These are phyloP conservation scores for Poliocrania exsul DNA, from an alignment of 2,797 vertebrate genomes.

Conservation along the genomic window DNA sequence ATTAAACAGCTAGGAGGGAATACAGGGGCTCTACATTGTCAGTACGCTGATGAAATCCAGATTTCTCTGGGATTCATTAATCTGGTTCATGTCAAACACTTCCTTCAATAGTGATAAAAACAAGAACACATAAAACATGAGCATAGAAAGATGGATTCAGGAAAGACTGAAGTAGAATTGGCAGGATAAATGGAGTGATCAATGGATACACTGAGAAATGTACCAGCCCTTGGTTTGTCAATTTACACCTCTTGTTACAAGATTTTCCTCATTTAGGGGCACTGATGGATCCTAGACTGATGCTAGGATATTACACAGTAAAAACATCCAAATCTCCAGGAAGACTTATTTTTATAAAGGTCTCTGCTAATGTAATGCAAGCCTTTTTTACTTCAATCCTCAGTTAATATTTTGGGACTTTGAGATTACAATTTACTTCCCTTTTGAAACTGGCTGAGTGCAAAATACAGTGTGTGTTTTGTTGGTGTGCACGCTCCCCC, in stretches of 20 bases:
- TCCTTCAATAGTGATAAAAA: background rate
- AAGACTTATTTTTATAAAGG: background rate
- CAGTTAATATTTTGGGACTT: background rate
- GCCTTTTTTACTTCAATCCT: background rate
- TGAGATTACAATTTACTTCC: background rate
- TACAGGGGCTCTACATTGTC: background rate
- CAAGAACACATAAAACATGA: background rate
- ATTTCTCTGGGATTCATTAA: background rate
- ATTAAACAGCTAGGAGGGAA: background rate
- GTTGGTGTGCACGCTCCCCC: background rate
- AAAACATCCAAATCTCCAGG: background rate
- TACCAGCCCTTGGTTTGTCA: background rate
- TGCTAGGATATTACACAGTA: background rate
- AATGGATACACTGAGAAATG: background rate
- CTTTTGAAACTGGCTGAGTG: background rate
- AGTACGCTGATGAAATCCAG: background rate
- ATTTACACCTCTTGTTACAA: background rate
- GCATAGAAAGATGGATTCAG: background rate
- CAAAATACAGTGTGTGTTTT: background rate
- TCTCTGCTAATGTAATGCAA: background rate
- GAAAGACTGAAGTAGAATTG: background rate
- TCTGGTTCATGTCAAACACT: background rate
- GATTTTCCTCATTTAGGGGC: background rate
- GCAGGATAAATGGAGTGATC: background rate
- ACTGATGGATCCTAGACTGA: background rate